Conservation (phyloP, 2,113 vertebrate genomes). For the Pelecanoides urinatrix region DNA sequence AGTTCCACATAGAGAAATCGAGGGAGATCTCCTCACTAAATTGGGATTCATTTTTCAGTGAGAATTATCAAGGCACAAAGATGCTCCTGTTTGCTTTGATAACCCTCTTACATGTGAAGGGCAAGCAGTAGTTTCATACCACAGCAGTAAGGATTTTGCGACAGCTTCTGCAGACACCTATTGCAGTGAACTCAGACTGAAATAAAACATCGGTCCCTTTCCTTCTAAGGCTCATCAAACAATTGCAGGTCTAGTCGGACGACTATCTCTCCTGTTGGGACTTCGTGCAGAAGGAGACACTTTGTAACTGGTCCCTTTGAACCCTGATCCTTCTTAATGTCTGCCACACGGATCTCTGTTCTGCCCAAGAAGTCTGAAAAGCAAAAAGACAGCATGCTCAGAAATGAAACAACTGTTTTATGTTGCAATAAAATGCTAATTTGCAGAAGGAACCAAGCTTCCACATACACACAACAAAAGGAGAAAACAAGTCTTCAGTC, state of each 20-base stretch:
- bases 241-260: conserved; percentile 95
- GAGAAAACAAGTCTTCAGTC: neutral
- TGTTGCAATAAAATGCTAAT: neutral
- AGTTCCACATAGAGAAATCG: conserved; percentile 37
- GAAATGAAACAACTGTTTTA: neutral
- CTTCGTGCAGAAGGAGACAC: conserved; percentile 95
- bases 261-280: conserved; percentile 98
- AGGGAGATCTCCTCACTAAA: conserved; percentile 53
- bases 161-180: neutral
- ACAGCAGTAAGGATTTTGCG: neutral
- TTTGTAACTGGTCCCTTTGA: conserved; percentile 98
- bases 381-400: conserved; percentile 43
- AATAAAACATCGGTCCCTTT: neutral
- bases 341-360: conserved; percentile 96
- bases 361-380: conserved; percentile 94
- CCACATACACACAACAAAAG: neutral
- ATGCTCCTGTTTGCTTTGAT: conserved; percentile 65
- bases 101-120: conserved; percentile 40
- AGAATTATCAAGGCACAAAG: conserved; percentile 73
- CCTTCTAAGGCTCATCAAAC: conserved; percentile 89
- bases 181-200: neutral
- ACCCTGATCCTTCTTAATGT: conserved; percentile 99
- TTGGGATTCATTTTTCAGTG: conserved; percentile 18
- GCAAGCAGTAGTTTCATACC: neutral
- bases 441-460: neutral